Evolutionary conservation across 2,888 invertebrate genomes (phyloP).

Genomic region (Yponomeuta cagnagella): DNA sequence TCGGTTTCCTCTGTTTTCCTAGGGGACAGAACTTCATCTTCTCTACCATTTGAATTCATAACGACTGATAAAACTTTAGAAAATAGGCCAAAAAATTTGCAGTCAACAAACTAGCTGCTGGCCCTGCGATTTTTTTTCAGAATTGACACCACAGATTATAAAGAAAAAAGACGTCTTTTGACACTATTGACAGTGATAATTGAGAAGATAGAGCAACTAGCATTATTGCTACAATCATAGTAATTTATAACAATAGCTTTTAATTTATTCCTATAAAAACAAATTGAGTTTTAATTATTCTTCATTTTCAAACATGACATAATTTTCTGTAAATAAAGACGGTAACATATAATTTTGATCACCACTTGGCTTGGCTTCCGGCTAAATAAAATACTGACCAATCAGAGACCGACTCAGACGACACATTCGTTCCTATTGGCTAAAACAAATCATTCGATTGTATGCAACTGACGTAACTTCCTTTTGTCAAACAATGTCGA

Average conservation of each 20-base stretch:
- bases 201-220: neutral
- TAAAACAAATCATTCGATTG: neutral
- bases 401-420: neutral
- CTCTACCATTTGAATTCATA: conserved; percentile 45
- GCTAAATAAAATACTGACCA: neutral
- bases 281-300: no score
- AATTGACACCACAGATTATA: neutral
- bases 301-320: no score
- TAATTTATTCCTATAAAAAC: no score
- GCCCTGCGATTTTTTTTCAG: no score
- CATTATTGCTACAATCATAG: no score
- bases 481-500: conserved; percentile 1
- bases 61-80: conserved; percentile 17
- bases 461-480: conserved; percentile 1
- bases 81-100: neutral
- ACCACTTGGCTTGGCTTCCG: no score
- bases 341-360: no score
- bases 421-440: neutral
- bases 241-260: no score
- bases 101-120: no score
- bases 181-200: no score
- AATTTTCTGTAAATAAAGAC: no score
- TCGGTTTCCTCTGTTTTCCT: conserved; percentile 38
- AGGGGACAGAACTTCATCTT: conserved; percentile 38
- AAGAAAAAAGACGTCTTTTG: no score